Conservation (phyloP, 2,888 invertebrate genomes). For the Eueremaeus valkanovi region DNA sequence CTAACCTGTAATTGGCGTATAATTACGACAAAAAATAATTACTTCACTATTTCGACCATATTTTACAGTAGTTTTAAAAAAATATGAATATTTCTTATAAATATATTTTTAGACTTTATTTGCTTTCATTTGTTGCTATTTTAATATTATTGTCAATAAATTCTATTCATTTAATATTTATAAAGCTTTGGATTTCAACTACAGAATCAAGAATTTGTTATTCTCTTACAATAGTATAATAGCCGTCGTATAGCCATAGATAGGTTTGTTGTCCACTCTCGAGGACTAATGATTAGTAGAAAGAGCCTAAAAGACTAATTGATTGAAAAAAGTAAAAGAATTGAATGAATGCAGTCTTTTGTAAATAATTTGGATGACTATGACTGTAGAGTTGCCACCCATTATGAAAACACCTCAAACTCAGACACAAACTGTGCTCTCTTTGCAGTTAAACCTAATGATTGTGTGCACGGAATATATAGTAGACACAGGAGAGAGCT, state of each 20-base stretch:
- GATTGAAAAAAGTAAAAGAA: slow-evolving; percentile 9
- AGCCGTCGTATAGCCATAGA: not conserved
- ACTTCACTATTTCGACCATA: not conserved
- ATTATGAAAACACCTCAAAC: slow-evolving; percentile 29
- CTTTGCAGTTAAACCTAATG: not conserved
- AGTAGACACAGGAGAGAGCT: not conserved
- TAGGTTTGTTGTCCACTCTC: not conserved
- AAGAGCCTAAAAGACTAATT: not conserved
- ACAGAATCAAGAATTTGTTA: no score
- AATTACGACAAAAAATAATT: slow-evolving; percentile 8
- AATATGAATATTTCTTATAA: not conserved
- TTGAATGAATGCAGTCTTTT: slow-evolving; percentile 25
- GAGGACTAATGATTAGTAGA: not conserved
- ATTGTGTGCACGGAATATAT: slow-evolving; percentile 14
- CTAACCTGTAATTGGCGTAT: slow-evolving; percentile 15
- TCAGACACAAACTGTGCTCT: slow-evolving; percentile 12
- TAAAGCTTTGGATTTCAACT: not conserved
- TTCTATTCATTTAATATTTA: not conserved
- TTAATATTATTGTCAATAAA: not conserved
- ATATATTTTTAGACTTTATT: not conserved
- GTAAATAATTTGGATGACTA: slow-evolving; percentile 25
- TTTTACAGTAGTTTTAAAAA: not conserved
- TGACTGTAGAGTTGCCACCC: slow-evolving; percentile 9
- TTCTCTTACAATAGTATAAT: no score
- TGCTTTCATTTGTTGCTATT: not conserved